These are phyloP conservation scores for Sylvia borin DNA, from an alignment of 2,797 vertebrate species.

Conservation along the genomic window DNA sequence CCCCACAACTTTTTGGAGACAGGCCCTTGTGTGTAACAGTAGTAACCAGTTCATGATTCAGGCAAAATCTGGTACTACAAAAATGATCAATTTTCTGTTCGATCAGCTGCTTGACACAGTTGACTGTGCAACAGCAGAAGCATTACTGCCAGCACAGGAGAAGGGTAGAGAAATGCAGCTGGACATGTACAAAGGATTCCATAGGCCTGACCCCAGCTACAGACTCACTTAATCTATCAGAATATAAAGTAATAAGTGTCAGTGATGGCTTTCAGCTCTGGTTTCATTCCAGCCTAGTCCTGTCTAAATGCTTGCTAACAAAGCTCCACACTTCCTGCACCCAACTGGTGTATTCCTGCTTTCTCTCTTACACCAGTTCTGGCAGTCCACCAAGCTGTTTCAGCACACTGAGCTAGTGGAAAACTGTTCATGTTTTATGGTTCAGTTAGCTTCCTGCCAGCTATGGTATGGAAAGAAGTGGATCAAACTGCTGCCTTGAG, in stretches of 20 bases:
- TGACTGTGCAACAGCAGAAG: neutral
- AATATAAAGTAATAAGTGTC: neutral
- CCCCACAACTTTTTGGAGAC: neutral
- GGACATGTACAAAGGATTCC: neutral
- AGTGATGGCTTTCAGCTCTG: neutral
- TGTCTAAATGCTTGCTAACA: neutral
- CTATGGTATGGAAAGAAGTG: constrained; percentile 16
- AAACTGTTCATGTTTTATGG: neutral
- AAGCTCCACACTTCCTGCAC: neutral
- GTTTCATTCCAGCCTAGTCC: neutral
- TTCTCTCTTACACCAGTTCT: neutral
- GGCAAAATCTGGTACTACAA: neutral
- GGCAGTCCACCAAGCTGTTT: constrained; percentile 15
- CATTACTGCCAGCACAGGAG: neutral
- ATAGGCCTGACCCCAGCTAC: neutral
- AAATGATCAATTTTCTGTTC: neutral
- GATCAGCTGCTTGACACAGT: neutral
- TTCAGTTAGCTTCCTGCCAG: constrained; percentile 30
- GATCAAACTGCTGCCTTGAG: constrained; percentile 9
- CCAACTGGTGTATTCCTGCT: neutral
- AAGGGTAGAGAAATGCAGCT: neutral
- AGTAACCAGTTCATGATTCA: neutral
- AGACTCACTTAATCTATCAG: neutral
- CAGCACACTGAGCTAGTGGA: constrained; percentile 9
- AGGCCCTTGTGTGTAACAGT: neutral